Evolutionary conservation across 2,797 vertebrate genomes (phyloP).

Genomic region (Decapterus maruadsi): DNA sequence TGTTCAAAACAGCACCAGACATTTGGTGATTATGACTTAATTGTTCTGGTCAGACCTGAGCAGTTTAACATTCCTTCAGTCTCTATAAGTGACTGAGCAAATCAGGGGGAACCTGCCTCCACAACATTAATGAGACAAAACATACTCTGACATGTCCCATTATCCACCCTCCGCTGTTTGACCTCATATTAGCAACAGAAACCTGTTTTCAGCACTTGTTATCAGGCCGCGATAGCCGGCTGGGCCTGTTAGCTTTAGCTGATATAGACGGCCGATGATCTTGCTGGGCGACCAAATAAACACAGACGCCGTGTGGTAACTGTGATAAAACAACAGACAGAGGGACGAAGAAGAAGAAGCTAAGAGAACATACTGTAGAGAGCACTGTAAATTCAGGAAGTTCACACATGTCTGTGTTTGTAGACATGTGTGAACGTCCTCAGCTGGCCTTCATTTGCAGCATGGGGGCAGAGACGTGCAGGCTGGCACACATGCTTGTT

Average conservation of each 20-base stretch:
- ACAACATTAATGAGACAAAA: constrained; percentile 54
- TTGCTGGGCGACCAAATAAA: constrained; percentile 53
- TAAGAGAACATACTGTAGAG: not conserved
- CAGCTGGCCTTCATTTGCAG: constrained; percentile 74
- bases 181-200: constrained; percentile 58
- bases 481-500: constrained; percentile 74
- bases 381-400: not conserved
- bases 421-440: constrained; percentile 21
- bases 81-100: not conserved
- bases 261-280: constrained; percentile 48
- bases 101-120: constrained; percentile 32
- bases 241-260: constrained; percentile 60
- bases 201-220: constrained; percentile 54
- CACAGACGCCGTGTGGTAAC: constrained; percentile 61
- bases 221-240: constrained; percentile 49
- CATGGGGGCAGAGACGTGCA: constrained; percentile 47
- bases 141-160: constrained; percentile 29
- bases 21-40: constrained; percentile 31
- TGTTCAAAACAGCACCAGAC: constrained; percentile 31
- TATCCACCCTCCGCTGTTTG: constrained; percentile 52
- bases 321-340: constrained; percentile 55
- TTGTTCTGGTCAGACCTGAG: constrained; percentile 24
- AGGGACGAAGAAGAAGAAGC: not conserved
- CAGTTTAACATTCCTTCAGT: constrained; percentile 35
- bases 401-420: constrained; percentile 5